Conservation (phyloP, 92 coral and sea anemone genomes). For the Micromussa lordhowensis region DNA sequence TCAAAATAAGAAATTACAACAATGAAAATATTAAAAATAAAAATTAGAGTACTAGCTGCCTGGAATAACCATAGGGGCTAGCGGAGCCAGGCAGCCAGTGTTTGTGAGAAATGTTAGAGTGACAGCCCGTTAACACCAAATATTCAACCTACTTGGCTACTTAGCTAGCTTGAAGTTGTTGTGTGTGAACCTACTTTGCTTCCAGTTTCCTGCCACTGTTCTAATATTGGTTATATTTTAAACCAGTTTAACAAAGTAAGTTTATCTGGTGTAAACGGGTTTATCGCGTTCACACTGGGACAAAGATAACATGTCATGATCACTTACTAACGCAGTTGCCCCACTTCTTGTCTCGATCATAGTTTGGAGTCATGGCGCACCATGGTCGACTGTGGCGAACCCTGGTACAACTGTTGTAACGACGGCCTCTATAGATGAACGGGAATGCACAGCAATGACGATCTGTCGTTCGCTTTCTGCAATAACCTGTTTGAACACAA, state of each 20-base stretch:
- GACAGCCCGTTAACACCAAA: background rate
- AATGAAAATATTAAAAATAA: too few relatives aligned
- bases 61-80: too few relatives aligned
- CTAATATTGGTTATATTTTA: background rate
- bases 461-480: slow-evolving; percentile 33
- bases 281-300: background rate
- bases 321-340: slow-evolving; percentile 66
- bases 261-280: background rate
- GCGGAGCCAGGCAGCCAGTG: too few relatives aligned
- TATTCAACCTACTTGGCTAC: background rate
- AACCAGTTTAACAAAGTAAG: background rate
- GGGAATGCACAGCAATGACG: slow-evolving; percentile 49
- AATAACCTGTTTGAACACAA: slow-evolving; percentile 13
- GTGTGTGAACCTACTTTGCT: too few relatives aligned
- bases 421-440: slow-evolving; percentile 54
- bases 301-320: too few relatives aligned
- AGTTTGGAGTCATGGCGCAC: slow-evolving; percentile 77
- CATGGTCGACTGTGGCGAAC: slow-evolving; percentile 59
- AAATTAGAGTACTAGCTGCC: too few relatives aligned
- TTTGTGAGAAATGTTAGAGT: background rate
- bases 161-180: background rate
- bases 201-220: too few relatives aligned
- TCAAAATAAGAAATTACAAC: too few relatives aligned
- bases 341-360: slow-evolving; percentile 68
- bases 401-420: slow-evolving; percentile 48